A percentile compares a stretch with the other conserved stretches of the same genome.
Conservation (phyloP, 2,888 invertebrate species). For the Temnothorax ravouxi region DNA sequence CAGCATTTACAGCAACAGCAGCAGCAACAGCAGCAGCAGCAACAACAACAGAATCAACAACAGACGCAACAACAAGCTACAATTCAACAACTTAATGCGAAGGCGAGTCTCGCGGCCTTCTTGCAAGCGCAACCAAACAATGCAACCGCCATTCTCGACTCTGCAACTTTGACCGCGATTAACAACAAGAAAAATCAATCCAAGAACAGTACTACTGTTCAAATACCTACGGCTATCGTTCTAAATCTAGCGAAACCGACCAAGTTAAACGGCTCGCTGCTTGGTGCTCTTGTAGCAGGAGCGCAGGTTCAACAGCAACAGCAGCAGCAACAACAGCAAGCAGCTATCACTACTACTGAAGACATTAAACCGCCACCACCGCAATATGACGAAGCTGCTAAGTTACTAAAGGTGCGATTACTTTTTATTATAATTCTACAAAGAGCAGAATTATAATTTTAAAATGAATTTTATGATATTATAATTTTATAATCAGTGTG, state of each 20-base stretch:
- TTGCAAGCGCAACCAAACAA: slow-evolving; percentile 85
- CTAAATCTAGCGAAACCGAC: slow-evolving; percentile 83
- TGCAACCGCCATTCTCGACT: slow-evolving; percentile 81
- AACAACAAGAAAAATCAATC: slow-evolving; percentile 85
- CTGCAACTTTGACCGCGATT: slow-evolving; percentile 84
- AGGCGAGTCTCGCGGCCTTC: slow-evolving; percentile 87
- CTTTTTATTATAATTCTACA: neutral
- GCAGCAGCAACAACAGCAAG: slow-evolving; percentile 80
- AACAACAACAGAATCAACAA: slow-evolving; percentile 87
- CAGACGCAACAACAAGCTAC: slow-evolving; percentile 82
- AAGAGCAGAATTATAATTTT: neutral
- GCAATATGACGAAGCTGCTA: slow-evolving; percentile 91
- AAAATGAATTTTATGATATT: slow-evolving; percentile 1
- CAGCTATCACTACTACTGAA: slow-evolving; percentile 79
- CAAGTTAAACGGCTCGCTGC: slow-evolving; percentile 83
- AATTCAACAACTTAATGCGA: slow-evolving; percentile 86
- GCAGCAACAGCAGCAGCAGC: slow-evolving; percentile 87
- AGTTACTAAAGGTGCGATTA: slow-evolving; percentile 86
- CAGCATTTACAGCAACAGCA: slow-evolving; percentile 89
- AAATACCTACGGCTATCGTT: slow-evolving; percentile 84
- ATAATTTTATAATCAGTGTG: neutral
- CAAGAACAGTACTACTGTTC: slow-evolving; percentile 83
- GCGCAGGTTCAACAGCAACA: slow-evolving; percentile 83
- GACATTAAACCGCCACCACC: slow-evolving; percentile 88
- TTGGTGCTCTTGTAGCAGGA: slow-evolving; percentile 84